phyloP scores from a whole-genome alignment of 2,113 vertebrate species.

The Nycticorax nycticorax region DNA sequence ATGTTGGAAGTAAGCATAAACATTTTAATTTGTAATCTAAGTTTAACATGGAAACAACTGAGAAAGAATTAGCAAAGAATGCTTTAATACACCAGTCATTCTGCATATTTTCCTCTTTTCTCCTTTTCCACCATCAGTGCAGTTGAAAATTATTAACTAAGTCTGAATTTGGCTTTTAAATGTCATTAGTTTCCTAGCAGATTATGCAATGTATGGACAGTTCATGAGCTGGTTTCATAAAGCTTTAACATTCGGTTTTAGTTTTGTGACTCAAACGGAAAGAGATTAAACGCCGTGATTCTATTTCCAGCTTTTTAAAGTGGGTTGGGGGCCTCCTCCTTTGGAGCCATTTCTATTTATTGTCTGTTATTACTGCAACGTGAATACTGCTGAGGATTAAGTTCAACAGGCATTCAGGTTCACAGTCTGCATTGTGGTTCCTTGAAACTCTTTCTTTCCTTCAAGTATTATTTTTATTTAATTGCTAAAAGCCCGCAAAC shows the following conservation, averaged over 20 bases:
- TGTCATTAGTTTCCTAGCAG: background rate
- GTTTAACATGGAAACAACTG: background rate
- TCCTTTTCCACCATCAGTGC: background rate
- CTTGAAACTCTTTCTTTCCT: background rate
- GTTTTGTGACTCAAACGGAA: background rate
- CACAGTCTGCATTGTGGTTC: background rate
- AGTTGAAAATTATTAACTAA: background rate
- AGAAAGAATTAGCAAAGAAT: background rate
- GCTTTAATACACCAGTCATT: background rate
- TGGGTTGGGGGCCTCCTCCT: background rate
- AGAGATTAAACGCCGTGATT: background rate
- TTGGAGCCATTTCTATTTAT: background rate
- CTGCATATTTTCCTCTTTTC: background rate
- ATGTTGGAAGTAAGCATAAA: background rate
- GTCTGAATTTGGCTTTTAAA: background rate
- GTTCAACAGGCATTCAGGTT: background rate
- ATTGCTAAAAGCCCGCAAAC: background rate
- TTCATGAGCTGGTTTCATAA: background rate
- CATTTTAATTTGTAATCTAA: background rate
- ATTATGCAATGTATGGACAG: background rate
- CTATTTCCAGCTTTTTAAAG: background rate
- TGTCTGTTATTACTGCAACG: background rate
- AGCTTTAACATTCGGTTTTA: background rate
- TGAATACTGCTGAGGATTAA: background rate
- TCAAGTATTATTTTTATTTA: conserved; percentile 19